phyloP scores from a whole-genome alignment of 1,140 invertebrate species.

The Drosophila pandora region DNA sequence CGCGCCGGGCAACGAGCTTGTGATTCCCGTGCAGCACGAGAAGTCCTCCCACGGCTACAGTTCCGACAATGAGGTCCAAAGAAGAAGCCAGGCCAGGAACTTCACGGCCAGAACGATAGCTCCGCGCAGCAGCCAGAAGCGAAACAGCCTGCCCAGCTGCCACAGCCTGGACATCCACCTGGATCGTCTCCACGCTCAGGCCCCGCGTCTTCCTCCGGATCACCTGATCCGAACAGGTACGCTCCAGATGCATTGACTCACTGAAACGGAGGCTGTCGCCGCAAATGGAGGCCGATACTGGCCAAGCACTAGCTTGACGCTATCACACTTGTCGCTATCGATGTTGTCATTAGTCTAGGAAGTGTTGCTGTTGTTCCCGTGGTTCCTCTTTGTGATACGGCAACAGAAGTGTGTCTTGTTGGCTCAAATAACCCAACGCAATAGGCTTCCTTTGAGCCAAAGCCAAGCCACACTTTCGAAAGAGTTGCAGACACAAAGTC shows the following conservation, averaged over 20 bases:
- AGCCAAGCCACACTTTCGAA: not conserved
- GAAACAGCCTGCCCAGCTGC: conserved; percentile 82
- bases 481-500: not conserved
- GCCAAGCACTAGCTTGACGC: conserved; percentile 26
- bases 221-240: conserved; percentile 71
- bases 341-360: conserved; percentile 77
- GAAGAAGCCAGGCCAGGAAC: conserved; percentile 56
- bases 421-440: not conserved
- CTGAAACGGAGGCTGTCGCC: conserved; percentile 4
- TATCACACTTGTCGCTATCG: conserved; percentile 49
- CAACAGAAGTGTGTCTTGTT: not conserved
- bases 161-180: conserved; percentile 81
- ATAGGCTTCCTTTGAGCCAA: not conserved
- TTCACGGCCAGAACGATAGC: conserved; percentile 84
- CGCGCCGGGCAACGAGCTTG: conserved; percentile 67
- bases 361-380: conserved; percentile 25
- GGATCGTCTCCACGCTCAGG: conserved; percentile 75
- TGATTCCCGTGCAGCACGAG: conserved; percentile 81
- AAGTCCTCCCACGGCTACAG: conserved; percentile 53
- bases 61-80: conserved; percentile 67
- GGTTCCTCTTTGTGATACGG: not conserved
- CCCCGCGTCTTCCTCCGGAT: conserved; percentile 68
- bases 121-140: conserved; percentile 80
- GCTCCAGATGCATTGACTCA: not conserved
- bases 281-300: conserved; percentile 21